Evolutionary conservation across 2,797 vertebrate genomes (phyloP), one percentile per base, ranked within the genome.

Genomic region (Aphelocoma californica): DNA sequence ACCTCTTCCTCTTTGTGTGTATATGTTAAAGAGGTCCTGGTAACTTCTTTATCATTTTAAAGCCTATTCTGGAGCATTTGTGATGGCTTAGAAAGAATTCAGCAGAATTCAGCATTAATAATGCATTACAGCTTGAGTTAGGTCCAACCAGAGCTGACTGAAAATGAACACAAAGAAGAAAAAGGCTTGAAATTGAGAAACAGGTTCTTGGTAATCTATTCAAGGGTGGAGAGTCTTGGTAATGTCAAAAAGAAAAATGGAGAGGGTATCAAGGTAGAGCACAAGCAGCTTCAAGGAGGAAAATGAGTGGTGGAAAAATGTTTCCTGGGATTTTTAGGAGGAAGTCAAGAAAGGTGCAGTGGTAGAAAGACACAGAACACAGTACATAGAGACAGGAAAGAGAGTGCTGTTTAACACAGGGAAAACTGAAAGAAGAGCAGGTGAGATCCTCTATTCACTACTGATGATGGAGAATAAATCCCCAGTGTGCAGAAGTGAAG

Each of bases 401-500:
- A 80, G 10, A 11, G 15, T 74, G 32, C 29, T 66, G 4, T 65
- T 81, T 62, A 64, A 77, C 20, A 48, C 14, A 15, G 16, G 20
- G 5, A 28, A 77, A 80, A 50, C 36, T 67, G 61, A 71, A 94
- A 72, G n/a, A 11, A 56, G n/a, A 67, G 60, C 2, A 14, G 58
- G 14, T 62, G 31, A 75, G 54, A 51, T 66, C 24, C 6, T 67
- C 44, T 74, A 8, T 17, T 78, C 28, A 47, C 9, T n/a, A 13
- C 6, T 0, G 1, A 8, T 7, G 34, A 61, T 45, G 36, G 25
- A 71, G 12, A 69, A 87, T 60, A 82, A 85, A 82, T 14, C 12
- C 34, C 34, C 0, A 0, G 2, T 6, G 25, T 20, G 20, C 45
- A 74, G 28, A 65, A 57, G 1, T 34, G 28, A 73, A 62, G 48